A percentile compares a stretch with the other conserved stretches of the same genome.
Evolutionary conservation across 2,888 invertebrate species (phyloP).

Genomic region (Rosalia funebris): DNA sequence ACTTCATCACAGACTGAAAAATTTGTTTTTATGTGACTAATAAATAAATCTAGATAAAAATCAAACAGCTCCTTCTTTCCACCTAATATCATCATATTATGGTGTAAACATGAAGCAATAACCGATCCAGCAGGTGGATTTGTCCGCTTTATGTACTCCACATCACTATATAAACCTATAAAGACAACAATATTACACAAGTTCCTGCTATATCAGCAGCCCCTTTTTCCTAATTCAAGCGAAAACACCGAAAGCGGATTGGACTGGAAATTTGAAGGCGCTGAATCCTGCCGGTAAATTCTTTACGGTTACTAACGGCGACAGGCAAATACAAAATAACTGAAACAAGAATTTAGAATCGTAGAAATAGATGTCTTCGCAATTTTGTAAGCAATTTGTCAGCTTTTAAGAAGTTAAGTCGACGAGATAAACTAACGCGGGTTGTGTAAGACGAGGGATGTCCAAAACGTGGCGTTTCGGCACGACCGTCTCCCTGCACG

Average conservation of each 20-base stretch:
- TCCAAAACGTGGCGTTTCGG: constrained; percentile 29
- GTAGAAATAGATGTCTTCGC: constrained; percentile 34
- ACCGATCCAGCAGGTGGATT: constrained; percentile 18
- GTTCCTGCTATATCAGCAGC: neutral
- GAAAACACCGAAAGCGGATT: constrained; percentile 10
- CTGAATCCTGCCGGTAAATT: constrained; percentile 8
- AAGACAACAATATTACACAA: neutral
- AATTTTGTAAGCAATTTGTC: constrained; percentile 43
- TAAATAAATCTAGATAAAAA: no score
- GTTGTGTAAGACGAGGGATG: constrained; percentile 31
- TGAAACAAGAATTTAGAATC: constrained; percentile 24
- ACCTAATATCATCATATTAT: constrained; percentile 2
- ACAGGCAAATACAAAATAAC: constrained; percentile 22
- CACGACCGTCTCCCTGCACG: constrained; percentile 30
- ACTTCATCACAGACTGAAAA: no score
- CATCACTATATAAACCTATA: neutral
- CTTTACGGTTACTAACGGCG: constrained; percentile 5
- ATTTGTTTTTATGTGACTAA: no score
- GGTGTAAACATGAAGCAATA: constrained; percentile 3
- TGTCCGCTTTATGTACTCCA: constrained; percentile 10
- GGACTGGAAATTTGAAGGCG: constrained; percentile 5
- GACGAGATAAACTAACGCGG: constrained; percentile 34
- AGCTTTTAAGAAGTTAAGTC: constrained; percentile 41
- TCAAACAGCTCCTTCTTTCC: no score
- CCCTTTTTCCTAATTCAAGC: neutral